Conservation (phyloP, 2,888 invertebrate genomes). For the Synanthedon tipuliformis region DNA sequence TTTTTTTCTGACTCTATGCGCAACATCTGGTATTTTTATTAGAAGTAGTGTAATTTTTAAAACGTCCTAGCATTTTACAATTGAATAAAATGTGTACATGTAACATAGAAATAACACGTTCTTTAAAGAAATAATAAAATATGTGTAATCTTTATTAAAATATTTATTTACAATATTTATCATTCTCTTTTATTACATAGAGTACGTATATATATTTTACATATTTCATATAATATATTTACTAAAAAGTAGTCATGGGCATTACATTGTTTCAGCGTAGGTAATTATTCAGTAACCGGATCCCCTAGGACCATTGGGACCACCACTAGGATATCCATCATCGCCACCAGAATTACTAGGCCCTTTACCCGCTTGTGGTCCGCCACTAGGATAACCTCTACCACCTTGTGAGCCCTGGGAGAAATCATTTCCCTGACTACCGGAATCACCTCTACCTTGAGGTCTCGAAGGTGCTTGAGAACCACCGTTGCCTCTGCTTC, state of each 20-base stretch:
- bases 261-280: not conserved
- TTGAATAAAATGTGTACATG: not conserved
- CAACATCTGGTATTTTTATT: not conserved
- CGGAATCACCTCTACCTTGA: slow-evolving; percentile 5
- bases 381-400: slow-evolving; percentile 4
- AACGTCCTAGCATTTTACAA: not conserved
- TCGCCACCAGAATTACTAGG: slow-evolving; percentile 15
- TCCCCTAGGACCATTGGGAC: slow-evolving; percentile 50
- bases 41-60: not conserved
- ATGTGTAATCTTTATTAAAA: slow-evolving; percentile 3
- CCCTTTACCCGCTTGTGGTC: slow-evolving; percentile 2
- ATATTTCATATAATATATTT: not conserved
- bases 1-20: too few species aligned
- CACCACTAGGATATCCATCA: slow-evolving; percentile 53
- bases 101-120: not conserved
- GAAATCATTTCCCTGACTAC: slow-evolving; percentile 5
- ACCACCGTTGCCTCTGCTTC: not conserved
- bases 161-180: slow-evolving; percentile 9
- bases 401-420: slow-evolving; percentile 14
- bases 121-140: not conserved
- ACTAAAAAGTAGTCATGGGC: not conserved
- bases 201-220: not conserved
- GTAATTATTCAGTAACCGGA: slow-evolving; percentile 41
- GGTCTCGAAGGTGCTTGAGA: slow-evolving; percentile 1
- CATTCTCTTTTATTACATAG: slow-evolving; percentile 1